Evolutionary conservation across 2,113 vertebrate genomes (phyloP), one percentile per base, ranked within the genome.

Genomic region (Pantherophis guttatus): DNA sequence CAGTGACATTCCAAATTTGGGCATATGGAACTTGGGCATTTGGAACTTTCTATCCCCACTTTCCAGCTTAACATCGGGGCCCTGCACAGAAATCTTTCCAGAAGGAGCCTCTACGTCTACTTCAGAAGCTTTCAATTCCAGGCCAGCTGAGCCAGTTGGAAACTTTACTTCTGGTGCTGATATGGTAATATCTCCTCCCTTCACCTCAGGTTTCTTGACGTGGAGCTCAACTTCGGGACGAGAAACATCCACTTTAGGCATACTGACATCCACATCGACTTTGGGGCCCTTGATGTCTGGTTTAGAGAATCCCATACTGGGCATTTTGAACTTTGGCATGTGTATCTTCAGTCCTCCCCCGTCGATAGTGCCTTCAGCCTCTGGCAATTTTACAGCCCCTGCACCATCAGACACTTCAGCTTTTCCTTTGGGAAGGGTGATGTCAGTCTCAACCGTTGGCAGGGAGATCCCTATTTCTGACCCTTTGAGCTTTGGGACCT

Each of bases 341-440:
- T 92, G 91, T 0, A 58, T 58, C 29, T 95, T 94, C 4, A 92
- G 50, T 0, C 85, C 0, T 0, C 2, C 86, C 0, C 29, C 26
- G 0, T 57, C 59, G 0, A 75, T 70, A 17, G 59, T 90, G 17
- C 48, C 48, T 53, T 90, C 89, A 7, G 29, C 44, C 6, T 93
- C 91, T 15, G 87, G 62, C n/a, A 93, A 90, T 86, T 0, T 93
- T 87, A 0, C 33, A 2, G 90, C n/a, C 8, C 23, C 0, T 12
- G 48, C 57, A 0, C 0, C 93, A 12, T 44, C 52, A 44, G 21
- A 55, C 1, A 91, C 0, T 44, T 94, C 86, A 0, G 91, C 0
- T 1, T 94, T 94, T 7, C 70, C n/a, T 12, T 92, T 44, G 3
- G 70, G 2, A 39, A 39, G 33, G 15, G 15, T 3, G 33, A 81